A percentile compares a stretch with the other conserved stretches of the same genome.
Evolutionary conservation across 2,888 invertebrate species (phyloP).

Genomic region (Microplitis manilae): DNA sequence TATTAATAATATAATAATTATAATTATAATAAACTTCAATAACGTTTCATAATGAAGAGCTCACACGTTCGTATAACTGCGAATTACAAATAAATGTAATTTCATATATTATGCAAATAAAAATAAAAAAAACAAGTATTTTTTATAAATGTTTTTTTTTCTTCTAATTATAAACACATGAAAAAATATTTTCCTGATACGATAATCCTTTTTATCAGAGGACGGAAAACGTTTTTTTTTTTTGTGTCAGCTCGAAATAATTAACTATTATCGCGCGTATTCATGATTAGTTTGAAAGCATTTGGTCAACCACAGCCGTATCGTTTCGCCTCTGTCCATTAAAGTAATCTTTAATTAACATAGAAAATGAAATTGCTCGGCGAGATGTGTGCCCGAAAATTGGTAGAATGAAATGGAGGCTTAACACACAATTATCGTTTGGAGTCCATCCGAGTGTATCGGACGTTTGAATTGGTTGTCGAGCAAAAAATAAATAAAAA

Average conservation of each 20-base stretch:
- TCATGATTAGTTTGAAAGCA: slow-evolving; percentile 45
- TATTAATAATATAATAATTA: no score
- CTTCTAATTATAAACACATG: background rate
- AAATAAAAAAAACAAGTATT: no score
- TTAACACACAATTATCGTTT: slow-evolving; percentile 50
- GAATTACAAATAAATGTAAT: no score
- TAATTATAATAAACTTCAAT: no score
- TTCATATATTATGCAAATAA: no score
- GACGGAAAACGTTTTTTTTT: background rate
- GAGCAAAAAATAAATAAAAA: slow-evolving; percentile 13
- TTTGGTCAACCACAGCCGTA: slow-evolving; percentile 24
- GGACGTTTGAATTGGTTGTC: slow-evolving; percentile 41
- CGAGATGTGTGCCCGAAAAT: slow-evolving; percentile 43
- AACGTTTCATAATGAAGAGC: no score
- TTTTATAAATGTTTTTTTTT: no score
- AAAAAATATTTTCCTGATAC: background rate
- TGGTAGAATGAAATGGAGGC: slow-evolving; percentile 49
- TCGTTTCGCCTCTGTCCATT: slow-evolving; percentile 23
- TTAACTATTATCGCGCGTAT: slow-evolving; percentile 21
- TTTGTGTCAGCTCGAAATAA: background rate
- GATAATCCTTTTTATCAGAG: background rate
- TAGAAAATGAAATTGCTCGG: slow-evolving; percentile 52
- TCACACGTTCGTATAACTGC: no score
- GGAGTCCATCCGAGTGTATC: slow-evolving; percentile 21
- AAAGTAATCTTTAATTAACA: slow-evolving; percentile 50